Base-by-base conservation (phyloP, 2,888 invertebrate genomes). In the Idaea aversata region DNA sequence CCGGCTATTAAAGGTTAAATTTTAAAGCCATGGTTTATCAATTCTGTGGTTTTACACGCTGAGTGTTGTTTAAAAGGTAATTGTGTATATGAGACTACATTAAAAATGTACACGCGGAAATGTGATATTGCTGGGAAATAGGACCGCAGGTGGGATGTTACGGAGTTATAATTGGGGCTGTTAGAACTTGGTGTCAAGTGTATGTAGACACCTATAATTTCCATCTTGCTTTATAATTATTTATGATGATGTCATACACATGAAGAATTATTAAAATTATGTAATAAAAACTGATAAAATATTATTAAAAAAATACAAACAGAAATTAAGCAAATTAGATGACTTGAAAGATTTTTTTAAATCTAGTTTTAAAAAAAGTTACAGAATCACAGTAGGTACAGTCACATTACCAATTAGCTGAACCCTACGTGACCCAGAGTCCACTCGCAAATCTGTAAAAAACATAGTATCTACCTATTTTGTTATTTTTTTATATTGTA, bases 1-100 rank as follows among this genome's bases (percentile, higher is more conserved):
- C 68, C 72, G 62, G 67, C 60, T 66, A 65, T 60, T 34, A 61
- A 63, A 63, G 65, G 70, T 70, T 65, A 72, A 69, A 79, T 73
- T 81, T 77, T 77, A 75, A 76, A 80, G 64, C 67, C 66, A 36
- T 71, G 61, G 68, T 72, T 72, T 71, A 77, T 76, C 72, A 74
- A 75, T 74, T 67, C 66, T 67, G 67, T 47, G 47, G 47, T 47
- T 10, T 13, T 74, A 73, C 74, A 75, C 77, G 72, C 75, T 71
- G 76, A 73, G 68, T 67, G 66, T 70, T 71, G 69, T 73, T 71
- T 67, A 61, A 65, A 65, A 67, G 61, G 64, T 72, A 78, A 79
- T 76, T 75, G 76, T 75, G 74, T 73, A 64, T 61, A 57, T 5
- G 59, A 59, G 59, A 5, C 59, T 34, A 15, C 65, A 72, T 74